Evolutionary conservation across 2,113 vertebrate species (phyloP), one percentile per base, ranked within the genome.

Genomic region (Cololabis saira): DNA sequence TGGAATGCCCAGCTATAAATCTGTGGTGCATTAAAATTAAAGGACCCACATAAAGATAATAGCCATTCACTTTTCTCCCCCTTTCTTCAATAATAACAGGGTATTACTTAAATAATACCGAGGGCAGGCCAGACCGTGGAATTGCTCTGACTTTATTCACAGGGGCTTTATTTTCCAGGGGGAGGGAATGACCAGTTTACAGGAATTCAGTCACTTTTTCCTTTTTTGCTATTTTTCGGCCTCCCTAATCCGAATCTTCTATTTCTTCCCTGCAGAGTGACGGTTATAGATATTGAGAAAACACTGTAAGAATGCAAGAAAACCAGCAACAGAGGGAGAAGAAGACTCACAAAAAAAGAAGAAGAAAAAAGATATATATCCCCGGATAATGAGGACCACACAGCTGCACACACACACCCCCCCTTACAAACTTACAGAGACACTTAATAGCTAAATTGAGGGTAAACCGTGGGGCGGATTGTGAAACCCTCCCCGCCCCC

Each of bases 1-100:
- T 91, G 92, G 91, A 93, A 93, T 92, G 92, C 88, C 86, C 89
- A 92, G 87, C 92, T 93, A 93, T 93, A 93, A 94, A 94, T 94
- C 92, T 94, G 92, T 80, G 92, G 93, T 58, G 82, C 90, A 93
- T 94, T 93, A 93, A 94, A 94, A 94, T 94, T 93, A 93, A 93
- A 94, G 92, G 93, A 93, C 90, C 92, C 91, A 93, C 92, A 93
- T 93, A 93, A 94, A 93, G 92, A 94, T 94, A 94, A 94, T 93
- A 92, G 92, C 90, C 87, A 87, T 90, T 92, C 76, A 66, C 85
- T 81, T 91, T 79, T 89, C 89, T 91, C 81, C 85, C 90, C 75
- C 84, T 76, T 85, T 89, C 78, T 87, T 93, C 89, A 93, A 93
- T 93, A 94, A 94, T 94, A 92, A 93, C 91, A 93, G 93, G 92